Base-by-base conservation (phyloP, 1,140 invertebrate genomes). In the Penaeus chinensis region DNA sequence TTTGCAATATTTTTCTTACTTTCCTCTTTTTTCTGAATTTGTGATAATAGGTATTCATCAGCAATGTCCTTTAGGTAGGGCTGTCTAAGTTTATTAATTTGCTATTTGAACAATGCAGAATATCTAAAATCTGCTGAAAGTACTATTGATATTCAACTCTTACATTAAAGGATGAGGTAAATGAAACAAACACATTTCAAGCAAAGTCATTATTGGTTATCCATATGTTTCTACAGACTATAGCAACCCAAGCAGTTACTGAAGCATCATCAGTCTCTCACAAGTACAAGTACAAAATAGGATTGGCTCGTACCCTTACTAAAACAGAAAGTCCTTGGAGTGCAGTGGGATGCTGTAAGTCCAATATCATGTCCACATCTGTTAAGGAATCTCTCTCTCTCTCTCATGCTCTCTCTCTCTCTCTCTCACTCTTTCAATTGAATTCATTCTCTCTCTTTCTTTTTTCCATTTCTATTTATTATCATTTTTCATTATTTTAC, bases 211-310 rank as follows among this genome's bases (percentile, higher is more conserved):
- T 87, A 87, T 87, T 87, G 86, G 81, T 87, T 83, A 87, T 87
- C 86, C 86, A 82, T 87, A 82, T 82, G 66, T 82, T 87, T 78
- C 86, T 87, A 87, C 86, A 87, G 86, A 83, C 86, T 87, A 87
- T 83, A 83, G 86, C 86, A 87, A 87, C 86, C 86, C 86, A 87
- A 87, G 86, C 86, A 87, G 86, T 87, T 87, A 87, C 86, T 87
- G 86, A 87, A 83, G 86, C 86, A 87, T 87, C 79, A 87, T 77
- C 71, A 74, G 74, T 85, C 80, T 87, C 80, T 87, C 80, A 82
- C 80, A 65, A 87, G 71, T 87, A 74, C 71, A 74, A 74, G 71
- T 32, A 87, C 71, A 87, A 83, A 87, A 82, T 77, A 83, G 81
- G 74, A 65, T 65, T 82, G 69, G 80, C 63, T 77, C 77, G 54